A percentile compares a stretch with the other conserved stretches of the same genome.
These are phyloP conservation scores for Scrobipalpa atriplicella DNA, from an alignment of 2,888 invertebrate genomes.

Conservation along the genomic window DNA sequence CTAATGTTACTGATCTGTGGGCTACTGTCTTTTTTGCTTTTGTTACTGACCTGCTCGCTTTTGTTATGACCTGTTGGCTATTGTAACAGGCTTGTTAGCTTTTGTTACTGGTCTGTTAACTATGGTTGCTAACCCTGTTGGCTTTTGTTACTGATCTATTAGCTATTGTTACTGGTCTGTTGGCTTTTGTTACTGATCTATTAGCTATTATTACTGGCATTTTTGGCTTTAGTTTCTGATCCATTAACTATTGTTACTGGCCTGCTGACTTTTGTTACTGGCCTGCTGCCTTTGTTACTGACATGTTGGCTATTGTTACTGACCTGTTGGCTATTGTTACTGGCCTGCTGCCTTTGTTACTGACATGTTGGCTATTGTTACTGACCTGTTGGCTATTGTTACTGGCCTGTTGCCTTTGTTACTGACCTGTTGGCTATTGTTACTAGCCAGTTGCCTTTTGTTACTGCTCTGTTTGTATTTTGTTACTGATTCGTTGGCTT, in stretches of 20 bases:
- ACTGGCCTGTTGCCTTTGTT: background rate
- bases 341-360: background rate
- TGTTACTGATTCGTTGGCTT: background rate
- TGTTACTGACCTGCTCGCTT: too few relatives aligned
- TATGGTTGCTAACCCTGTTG: background rate
- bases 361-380: slow-evolving; percentile 39
- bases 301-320: background rate
- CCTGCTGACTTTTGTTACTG: background rate
- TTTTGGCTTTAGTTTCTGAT: background rate
- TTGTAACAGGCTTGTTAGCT: too few relatives aligned
- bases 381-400: background rate
- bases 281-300: background rate
- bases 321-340: background rate
- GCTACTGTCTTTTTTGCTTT: background rate
- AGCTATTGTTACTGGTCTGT: background rate
- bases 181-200: background rate
- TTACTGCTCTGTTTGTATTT: background rate
- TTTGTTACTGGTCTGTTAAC: too few relatives aligned
- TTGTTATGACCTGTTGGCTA: too few relatives aligned
- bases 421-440: background rate
- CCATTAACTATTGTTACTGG: background rate
- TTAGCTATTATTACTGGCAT: background rate
- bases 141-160: background rate
- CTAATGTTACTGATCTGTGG: background rate
- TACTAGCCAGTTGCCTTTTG: background rate